A percentile compares a stretch with the other conserved stretches of the same genome.
These are phyloP conservation scores for Sphaeridia pumilis DNA, from an alignment of 2,888 invertebrate species.

Conservation along the genomic window DNA sequence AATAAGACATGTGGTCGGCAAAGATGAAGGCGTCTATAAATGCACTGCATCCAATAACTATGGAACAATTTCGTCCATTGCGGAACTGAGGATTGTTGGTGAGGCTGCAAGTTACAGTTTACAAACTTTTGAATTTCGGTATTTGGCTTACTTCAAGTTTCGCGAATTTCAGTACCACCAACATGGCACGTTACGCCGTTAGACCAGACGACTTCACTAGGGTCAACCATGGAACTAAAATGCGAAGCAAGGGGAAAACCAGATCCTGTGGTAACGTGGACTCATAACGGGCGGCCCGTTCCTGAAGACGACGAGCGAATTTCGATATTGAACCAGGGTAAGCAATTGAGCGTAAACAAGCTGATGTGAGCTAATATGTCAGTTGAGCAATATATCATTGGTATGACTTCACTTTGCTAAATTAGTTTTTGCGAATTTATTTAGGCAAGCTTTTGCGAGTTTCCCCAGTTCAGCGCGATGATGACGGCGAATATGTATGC, in stretches of 20 bases:
- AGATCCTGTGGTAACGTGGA: constrained; percentile 64
- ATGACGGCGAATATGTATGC: constrained; percentile 66
- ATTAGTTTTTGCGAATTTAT: no score
- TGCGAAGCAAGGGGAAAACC: constrained; percentile 71
- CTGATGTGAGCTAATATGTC: no score
- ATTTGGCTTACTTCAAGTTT: no score
- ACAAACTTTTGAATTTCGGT: neutral
- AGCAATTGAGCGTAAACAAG: no score
- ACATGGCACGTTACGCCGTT: constrained; percentile 54
- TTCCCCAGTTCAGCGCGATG: constrained; percentile 41
- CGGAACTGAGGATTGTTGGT: constrained; percentile 59
- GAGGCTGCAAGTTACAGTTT: no score
- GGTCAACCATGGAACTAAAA: constrained; percentile 51
- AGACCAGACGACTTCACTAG: constrained; percentile 53
- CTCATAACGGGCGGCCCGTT: constrained; percentile 52
- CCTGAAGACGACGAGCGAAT: constrained; percentile 20
- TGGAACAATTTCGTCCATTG: constrained; percentile 54
- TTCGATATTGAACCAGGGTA: neutral
- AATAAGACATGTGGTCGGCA: constrained; percentile 48
- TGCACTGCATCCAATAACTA: constrained; percentile 62
- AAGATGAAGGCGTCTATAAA: constrained; percentile 63
- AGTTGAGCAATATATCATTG: no score
- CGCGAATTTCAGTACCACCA: constrained; percentile 56
- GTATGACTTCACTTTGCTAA: no score
- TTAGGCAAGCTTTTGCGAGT: constrained; percentile 19